Evolutionary conservation across 23 tunicate species (phyloP).

Genomic region (Corella eumyota): DNA sequence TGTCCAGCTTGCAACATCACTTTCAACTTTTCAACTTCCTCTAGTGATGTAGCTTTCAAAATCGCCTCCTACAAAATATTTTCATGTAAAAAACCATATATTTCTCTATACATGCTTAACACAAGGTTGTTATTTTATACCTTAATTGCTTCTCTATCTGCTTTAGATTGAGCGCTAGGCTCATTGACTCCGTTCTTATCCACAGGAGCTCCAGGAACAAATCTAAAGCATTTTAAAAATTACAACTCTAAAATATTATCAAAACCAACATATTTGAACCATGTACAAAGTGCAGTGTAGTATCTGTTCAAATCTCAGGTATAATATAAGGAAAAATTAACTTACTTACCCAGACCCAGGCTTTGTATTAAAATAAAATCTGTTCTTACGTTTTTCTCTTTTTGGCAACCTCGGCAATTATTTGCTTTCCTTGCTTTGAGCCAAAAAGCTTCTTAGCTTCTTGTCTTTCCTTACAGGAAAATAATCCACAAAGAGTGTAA

Average conservation of each 20-base stretch:
- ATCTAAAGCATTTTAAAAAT: constrained; percentile 12
- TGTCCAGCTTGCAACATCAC: constrained; percentile 76
- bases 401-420: constrained; percentile 54
- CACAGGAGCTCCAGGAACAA: constrained; percentile 65
- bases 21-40: constrained; percentile 77
- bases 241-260: background rate
- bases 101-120: too few relatives aligned
- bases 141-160: constrained; percentile 78
- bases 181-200: constrained; percentile 7
- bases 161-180: constrained; percentile 17
- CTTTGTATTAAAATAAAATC: too few relatives aligned
- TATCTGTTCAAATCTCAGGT: background rate
- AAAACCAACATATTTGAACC: background rate
- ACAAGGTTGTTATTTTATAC: too few relatives aligned
- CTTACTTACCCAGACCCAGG: too few relatives aligned
- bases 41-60: constrained; percentile 68
- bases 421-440: constrained; percentile 64
- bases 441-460: constrained; percentile 81
- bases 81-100: too few relatives aligned
- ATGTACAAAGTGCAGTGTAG: background rate
- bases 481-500: constrained; percentile 8
- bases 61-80: constrained; percentile 55
- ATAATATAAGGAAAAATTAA: too few relatives aligned
- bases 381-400: constrained; percentile 50
- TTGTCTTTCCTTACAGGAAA: constrained; percentile 50